A percentile compares a stretch with the other conserved stretches of the same genome.
Conservation (phyloP, 2,113 vertebrate species). For the Felis catus region DNA sequence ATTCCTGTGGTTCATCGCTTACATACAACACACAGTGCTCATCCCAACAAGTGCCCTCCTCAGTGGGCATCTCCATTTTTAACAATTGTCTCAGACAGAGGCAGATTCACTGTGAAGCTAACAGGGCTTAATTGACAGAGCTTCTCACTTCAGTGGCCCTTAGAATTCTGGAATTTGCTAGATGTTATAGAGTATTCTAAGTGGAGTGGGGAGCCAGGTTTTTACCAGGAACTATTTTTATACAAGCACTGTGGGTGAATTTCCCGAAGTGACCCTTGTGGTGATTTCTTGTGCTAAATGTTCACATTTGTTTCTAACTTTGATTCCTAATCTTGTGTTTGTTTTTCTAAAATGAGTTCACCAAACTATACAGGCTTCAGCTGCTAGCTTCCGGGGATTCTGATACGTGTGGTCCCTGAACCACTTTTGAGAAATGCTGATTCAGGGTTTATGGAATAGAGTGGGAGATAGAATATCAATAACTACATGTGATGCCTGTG, state of each 20-base stretch:
- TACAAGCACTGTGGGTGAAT: not conserved
- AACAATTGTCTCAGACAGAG: not conserved
- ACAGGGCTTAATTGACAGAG: not conserved
- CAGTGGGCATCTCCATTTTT: not conserved
- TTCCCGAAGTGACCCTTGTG: conserved; percentile 23
- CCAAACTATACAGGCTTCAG: not conserved
- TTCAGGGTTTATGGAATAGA: not conserved
- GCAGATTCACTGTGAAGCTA: not conserved
- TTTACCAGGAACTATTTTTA: conserved; percentile 22
- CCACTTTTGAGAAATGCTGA: not conserved
- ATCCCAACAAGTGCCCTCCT: too few species aligned
- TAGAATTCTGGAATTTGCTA: not conserved
- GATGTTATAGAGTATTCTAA: not conserved
- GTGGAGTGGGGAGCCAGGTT: not conserved
- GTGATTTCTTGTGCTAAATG: not conserved
- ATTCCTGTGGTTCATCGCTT: too few species aligned
- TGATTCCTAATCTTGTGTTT: conserved; percentile 5
- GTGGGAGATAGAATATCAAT: not conserved
- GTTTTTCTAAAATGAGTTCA: conserved; percentile 6
- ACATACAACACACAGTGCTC: too few species aligned
- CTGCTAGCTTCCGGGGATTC: not conserved
- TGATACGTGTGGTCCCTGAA: not conserved
- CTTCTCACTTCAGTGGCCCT: not conserved
- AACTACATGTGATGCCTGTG: not conserved
- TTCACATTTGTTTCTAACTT: conserved; percentile 17